Percentiles rank a stretch among this genome's conserved stretches.
phyloP scores from a whole-genome alignment of 2,113 vertebrate species.

The Strigops habroptila region DNA sequence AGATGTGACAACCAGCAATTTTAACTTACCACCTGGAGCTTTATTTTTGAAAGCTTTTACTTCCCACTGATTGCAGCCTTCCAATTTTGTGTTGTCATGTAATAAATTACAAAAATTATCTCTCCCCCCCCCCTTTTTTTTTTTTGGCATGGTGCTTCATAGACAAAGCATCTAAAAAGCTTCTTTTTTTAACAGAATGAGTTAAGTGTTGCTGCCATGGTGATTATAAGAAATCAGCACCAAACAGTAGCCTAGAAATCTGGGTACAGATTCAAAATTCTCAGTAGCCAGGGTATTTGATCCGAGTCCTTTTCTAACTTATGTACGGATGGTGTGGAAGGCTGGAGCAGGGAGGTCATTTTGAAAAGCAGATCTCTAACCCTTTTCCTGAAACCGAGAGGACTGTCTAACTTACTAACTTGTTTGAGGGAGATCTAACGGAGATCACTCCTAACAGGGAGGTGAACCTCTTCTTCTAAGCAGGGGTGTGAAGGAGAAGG shows the following conservation, averaged over 20 bases:
- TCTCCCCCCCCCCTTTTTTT: neutral
- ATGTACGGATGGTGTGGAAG: neutral
- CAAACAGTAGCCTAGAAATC: neutral
- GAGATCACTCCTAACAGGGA: neutral
- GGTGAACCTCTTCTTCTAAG: neutral
- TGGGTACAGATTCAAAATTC: neutral
- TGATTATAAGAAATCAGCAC: slow-evolving; percentile 6
- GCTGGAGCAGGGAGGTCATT: neutral
- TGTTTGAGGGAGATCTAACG: neutral
- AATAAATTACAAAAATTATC: slow-evolving; percentile 48
- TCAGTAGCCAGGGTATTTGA: neutral
- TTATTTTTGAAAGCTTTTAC: slow-evolving; percentile 64
- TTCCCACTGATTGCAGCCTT: slow-evolving; percentile 58
- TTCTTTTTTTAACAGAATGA: slow-evolving; percentile 9
- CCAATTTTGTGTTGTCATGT: slow-evolving; percentile 50
- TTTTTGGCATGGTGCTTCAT: neutral
- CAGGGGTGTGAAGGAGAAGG: neutral
- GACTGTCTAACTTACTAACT: neutral
- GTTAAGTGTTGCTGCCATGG: slow-evolving; percentile 43
- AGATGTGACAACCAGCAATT: slow-evolving; percentile 53
- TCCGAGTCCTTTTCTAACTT: neutral
- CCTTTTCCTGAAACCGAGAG: neutral
- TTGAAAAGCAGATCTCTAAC: neutral
- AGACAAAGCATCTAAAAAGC: neutral
- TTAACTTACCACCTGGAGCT: slow-evolving; percentile 52